Conservation (phyloP, 2,888 invertebrate species). For the Eretmocerus hayati region DNA sequence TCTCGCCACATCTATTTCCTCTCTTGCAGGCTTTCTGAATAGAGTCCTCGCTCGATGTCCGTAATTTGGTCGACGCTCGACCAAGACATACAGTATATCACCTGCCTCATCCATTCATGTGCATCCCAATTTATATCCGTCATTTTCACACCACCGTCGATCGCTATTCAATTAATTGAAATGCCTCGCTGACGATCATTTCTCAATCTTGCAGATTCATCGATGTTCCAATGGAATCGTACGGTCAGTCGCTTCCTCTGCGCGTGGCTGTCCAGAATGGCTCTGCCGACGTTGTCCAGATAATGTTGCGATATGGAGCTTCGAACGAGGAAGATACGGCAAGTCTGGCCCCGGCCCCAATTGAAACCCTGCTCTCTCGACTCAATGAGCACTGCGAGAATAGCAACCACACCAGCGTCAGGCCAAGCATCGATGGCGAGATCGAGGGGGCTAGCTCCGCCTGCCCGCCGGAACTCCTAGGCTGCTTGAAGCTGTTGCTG, state of each 20-base stretch:
- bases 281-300: slow-evolving; percentile 66
- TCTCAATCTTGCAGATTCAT: slow-evolving; percentile 65
- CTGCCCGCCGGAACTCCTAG: slow-evolving; percentile 64
- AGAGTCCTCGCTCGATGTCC: too few relatives aligned
- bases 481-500: slow-evolving; percentile 62
- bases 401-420: too few relatives aligned
- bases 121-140: too few relatives aligned
- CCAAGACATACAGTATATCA: too few relatives aligned
- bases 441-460: too few relatives aligned
- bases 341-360: slow-evolving; percentile 56
- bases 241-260: slow-evolving; percentile 65
- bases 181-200: too few relatives aligned
- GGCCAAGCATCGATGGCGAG: slow-evolving; percentile 5
- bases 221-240: slow-evolving; percentile 76
- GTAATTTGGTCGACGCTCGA: too few relatives aligned
- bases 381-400: slow-evolving; percentile 52
- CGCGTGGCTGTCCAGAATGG: slow-evolving; percentile 70
- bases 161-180: too few relatives aligned
- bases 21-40: too few relatives aligned
- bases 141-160: too few relatives aligned
- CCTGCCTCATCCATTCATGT: too few relatives aligned
- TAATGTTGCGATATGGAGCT: slow-evolving; percentile 55
- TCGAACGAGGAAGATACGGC: slow-evolving; percentile 54
- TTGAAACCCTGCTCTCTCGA: slow-evolving; percentile 60
- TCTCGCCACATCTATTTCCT: too few relatives aligned